Evolutionary conservation across 2,888 invertebrate species (phyloP), one percentile per base, ranked within the genome.

Genomic region (Chaetoderma sp.): DNA sequence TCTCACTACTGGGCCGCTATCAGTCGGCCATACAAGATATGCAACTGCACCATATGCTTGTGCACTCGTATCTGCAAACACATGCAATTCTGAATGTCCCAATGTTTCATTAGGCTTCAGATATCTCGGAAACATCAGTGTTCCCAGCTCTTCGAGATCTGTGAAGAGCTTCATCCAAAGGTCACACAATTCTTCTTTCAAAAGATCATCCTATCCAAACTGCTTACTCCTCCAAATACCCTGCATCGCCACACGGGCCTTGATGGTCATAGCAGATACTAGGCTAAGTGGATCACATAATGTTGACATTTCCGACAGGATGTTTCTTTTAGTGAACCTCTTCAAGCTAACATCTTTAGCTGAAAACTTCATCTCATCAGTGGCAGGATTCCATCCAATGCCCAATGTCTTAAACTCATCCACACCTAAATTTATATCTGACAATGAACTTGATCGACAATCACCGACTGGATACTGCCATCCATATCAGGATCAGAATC

Each of bases 1-100:
- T n/a, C 49, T 18, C 18, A 52, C 50, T 13, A 21, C n/a, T 33
- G n/a, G 16, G 18, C 44, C 58, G 25, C 10, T 13, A 6, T 4
- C 4, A n/a, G 55, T 55, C 4, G 28, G 36, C 49, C 57, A 57
- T 23, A 45, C 13, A 39, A 59, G n/a, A 36, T 63, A 63, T 10
- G 59, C 63, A 10, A 39, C 39, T 44, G 58, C 58, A 10, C 64
- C 59, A 52, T 59, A 64, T 2, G 64, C 52, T 25, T 23, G n/a
- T 6, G 23, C 23, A 54, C 64, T 64, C 6, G 64, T 44, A 42
- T 64, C 64, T 1, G 33, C 36, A 60, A 64, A 60, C 21, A 52
- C 54, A 1, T 64, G 64, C 13, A 64, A 30, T 30, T 49, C 54
- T 1, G 63, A 42, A 5, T 10, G 21, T 16, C 63, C 63, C 4